Base-by-base conservation (phyloP, 2,888 invertebrate species). In the Linnaemya tessellans region DNA sequence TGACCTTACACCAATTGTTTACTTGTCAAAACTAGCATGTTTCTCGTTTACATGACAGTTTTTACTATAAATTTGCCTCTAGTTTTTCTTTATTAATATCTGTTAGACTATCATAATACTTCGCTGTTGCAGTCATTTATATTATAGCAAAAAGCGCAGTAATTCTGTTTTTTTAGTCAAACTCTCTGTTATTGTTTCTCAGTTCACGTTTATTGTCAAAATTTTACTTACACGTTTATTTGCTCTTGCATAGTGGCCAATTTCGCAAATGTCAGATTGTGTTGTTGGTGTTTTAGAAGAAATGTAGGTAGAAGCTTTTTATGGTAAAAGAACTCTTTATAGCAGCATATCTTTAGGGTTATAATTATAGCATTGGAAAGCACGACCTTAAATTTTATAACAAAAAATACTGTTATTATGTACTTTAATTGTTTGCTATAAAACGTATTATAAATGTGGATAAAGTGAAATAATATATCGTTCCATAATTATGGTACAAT, bases 1-100 rank as follows among this genome's bases (percentile, higher is more conserved):
- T 90, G 89, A 90, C 88, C 84, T 87, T 79, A 84, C 46, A 68
- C 46, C 56, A 62, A 7, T 71, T 84, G 71, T 84, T 84, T 84
- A 84, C 80, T 80, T 84, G 84, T 84, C 84, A 74, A 84, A 75
- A 75, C 68, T 75, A 70, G 70, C 56, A 81, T 46, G 60, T 62
- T 75, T 56, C 49, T 70, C 43, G 41, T 43, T 70, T 49, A 60
- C 56, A 67, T 43, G 62, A 18, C 46, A 58, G 22, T 20, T 30
- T 58, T 80, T 58, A 49, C 74, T 56, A 70, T 56, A 56, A 75
- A 67, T 41, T 54, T 25, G 10, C 4, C 11, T 49, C 18, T 51
- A 18, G n/a, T 25, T 54, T 35, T 18, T 60, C 18, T 74, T 62
- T 43, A n/a, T 41, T 22, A 67, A 64, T 64, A 56, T 80, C 49